Percentiles rank a stretch among this genome's conserved stretches.
These are phyloP conservation scores for Arothron firmamentum DNA, from an alignment of 2,113 vertebrate species.

Conservation along the genomic window DNA sequence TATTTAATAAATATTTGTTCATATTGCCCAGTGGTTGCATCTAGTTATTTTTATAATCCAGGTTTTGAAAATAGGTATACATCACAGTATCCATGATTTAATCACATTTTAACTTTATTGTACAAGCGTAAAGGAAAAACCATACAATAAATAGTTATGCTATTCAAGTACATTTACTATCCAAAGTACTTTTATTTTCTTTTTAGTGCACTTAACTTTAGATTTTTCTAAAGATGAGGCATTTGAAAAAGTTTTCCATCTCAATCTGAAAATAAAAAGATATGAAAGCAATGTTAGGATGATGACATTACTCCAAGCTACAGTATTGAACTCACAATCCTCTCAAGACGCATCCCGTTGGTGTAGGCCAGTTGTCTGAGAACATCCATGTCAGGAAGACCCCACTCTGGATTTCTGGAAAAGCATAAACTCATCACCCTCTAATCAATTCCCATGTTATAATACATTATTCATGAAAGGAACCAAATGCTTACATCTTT, in stretches of 20 bases:
- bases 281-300: neutral
- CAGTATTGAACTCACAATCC: slow-evolving; percentile 60
- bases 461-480: neutral
- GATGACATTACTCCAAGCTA: neutral
- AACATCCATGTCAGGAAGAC: slow-evolving; percentile 73
- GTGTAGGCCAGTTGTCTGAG: slow-evolving; percentile 69
- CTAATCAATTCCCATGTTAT: neutral
- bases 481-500: slow-evolving; percentile 47
- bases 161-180: neutral
- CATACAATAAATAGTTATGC: neutral
- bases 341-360: slow-evolving; percentile 64
- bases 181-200: neutral
- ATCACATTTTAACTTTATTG: slow-evolving; percentile 18
- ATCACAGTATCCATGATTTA: neutral
- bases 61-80: slow-evolving; percentile 6
- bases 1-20: slow-evolving; percentile 83
- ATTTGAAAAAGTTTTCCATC: slow-evolving; percentile 74
- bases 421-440: neutral
- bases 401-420: slow-evolving; percentile 74
- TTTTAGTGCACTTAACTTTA: slow-evolving; percentile 17
- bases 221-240: slow-evolving; percentile 72
- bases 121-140: neutral
- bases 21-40: slow-evolving; percentile 56
- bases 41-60: neutral
- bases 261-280: slow-evolving; percentile 61